A percentile compares a stretch with the other conserved stretches of the same genome.
Evolutionary conservation across 1,140 invertebrate genomes (phyloP).

Genomic region (Melipona quadrifasciata): DNA sequence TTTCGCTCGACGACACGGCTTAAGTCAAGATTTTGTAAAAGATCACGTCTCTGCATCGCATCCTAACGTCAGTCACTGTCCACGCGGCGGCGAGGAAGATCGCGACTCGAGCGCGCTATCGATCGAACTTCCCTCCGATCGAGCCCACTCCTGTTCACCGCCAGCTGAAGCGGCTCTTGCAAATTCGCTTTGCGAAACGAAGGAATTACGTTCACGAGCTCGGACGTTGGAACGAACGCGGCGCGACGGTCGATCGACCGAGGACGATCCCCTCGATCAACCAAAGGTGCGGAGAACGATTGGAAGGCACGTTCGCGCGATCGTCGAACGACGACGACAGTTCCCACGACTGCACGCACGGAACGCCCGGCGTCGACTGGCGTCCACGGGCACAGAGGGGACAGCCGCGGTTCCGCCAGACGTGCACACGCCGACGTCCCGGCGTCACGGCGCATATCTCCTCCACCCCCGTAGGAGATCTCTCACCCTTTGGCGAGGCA

Average conservation of each 20-base stretch:
- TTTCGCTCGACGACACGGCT: not conserved
- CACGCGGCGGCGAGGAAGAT: not conserved
- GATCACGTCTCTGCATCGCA: constrained; percentile 61
- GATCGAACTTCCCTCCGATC: not conserved
- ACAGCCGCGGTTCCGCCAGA: constrained; percentile 44
- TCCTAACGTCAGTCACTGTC: constrained; percentile 32
- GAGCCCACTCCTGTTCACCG: not conserved
- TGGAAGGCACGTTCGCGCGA: constrained; percentile 7
- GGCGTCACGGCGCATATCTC: constrained; percentile 73
- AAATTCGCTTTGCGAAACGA: too few species aligned
- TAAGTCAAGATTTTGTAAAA: constrained; percentile 68
- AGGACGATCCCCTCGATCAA: not conserved
- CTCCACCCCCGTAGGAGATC: constrained; percentile 65
- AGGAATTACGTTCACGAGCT: too few species aligned
- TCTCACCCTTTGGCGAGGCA: constrained; percentile 70
- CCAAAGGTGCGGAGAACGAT: not conserved
- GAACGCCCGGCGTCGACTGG: constrained; percentile 80
- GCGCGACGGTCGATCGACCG: not conserved
- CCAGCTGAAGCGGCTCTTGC: too few species aligned
- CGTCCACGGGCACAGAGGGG: constrained; percentile 44
- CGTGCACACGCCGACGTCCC: constrained; percentile 65
- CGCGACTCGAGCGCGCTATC: not conserved
- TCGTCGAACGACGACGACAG: constrained; percentile 41
- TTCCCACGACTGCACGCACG: constrained; percentile 66
- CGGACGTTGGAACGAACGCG: not conserved